These are phyloP conservation scores for Trypoxylus dichotomus DNA, from an alignment of 1,140 invertebrate genomes.

Conservation along the genomic window DNA sequence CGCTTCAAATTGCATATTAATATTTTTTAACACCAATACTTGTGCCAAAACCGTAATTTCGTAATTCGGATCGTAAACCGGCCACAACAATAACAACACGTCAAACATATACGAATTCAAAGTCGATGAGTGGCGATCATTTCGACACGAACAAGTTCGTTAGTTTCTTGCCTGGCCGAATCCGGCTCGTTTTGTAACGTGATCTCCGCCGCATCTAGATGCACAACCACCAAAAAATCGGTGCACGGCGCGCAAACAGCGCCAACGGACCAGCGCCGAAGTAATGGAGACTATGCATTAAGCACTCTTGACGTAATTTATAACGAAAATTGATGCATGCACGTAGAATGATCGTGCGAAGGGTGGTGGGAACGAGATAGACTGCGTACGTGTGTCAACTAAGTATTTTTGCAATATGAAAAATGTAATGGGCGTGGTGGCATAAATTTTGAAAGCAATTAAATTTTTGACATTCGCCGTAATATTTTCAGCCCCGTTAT, in stretches of 20 bases:
- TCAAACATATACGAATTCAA: slow-evolving; percentile 5
- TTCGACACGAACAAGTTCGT: slow-evolving; percentile 16
- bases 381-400: slow-evolving; percentile 27
- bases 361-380: neutral
- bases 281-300: slow-evolving; percentile 30
- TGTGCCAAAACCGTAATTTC: neutral
- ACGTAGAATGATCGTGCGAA: neutral
- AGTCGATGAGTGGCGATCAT: slow-evolving; percentile 10
- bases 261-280: neutral
- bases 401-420: slow-evolving; percentile 28
- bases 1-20: neutral
- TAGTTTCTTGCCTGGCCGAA: slow-evolving; percentile 6
- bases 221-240: neutral
- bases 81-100: neutral
- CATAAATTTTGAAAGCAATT: slow-evolving; percentile 32
- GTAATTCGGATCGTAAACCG: neutral
- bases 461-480: slow-evolving; percentile 32
- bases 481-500: slow-evolving; percentile 31
- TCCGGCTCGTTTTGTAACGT: neutral
- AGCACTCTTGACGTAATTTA: slow-evolving; percentile 29
- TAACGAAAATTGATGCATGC: slow-evolving; percentile 28
- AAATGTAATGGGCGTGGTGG: slow-evolving; percentile 27
- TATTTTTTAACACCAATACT: neutral
- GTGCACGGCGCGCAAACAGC: neutral
- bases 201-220: neutral